These are phyloP conservation scores for Stigmatopora argus DNA, from an alignment of 2,113 vertebrate species.

Conservation along the genomic window DNA sequence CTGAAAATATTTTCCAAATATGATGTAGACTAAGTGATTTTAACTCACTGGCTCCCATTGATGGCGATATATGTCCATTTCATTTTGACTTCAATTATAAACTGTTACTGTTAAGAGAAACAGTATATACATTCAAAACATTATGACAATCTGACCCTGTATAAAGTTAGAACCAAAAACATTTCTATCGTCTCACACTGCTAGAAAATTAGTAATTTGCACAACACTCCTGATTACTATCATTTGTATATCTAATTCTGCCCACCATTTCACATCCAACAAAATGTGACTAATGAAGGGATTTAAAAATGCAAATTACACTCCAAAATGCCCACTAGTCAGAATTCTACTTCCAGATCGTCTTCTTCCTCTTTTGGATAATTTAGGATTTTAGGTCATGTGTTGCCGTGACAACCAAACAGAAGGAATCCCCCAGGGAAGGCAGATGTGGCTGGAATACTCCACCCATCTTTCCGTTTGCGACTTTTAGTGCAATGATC, in stretches of 20 bases:
- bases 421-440: slow-evolving; percentile 8
- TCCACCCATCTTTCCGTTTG: not conserved
- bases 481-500: slow-evolving; percentile 18
- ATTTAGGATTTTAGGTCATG: slow-evolving; percentile 55
- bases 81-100: too few species aligned
- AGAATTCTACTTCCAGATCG: slow-evolving; percentile 8
- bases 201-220: not conserved
- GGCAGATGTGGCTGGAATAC: slow-evolving; percentile 1
- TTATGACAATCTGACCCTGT: not conserved
- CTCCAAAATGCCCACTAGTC: not conserved
- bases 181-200: not conserved
- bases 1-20: too few species aligned
- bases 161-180: not conserved
- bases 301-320: not conserved
- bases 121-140: not conserved
- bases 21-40: too few species aligned
- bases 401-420: slow-evolving; percentile 45
- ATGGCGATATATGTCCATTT: too few species aligned
- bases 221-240: not conserved
- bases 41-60: too few species aligned
- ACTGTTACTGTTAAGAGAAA: not conserved
- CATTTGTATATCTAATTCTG: not conserved
- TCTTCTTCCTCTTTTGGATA: slow-evolving; percentile 21
- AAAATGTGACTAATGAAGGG: not conserved
- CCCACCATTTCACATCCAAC: not conserved